These are phyloP conservation scores for Luehdorfia chinensis DNA, from an alignment of 1,140 invertebrate species.

Conservation along the genomic window DNA sequence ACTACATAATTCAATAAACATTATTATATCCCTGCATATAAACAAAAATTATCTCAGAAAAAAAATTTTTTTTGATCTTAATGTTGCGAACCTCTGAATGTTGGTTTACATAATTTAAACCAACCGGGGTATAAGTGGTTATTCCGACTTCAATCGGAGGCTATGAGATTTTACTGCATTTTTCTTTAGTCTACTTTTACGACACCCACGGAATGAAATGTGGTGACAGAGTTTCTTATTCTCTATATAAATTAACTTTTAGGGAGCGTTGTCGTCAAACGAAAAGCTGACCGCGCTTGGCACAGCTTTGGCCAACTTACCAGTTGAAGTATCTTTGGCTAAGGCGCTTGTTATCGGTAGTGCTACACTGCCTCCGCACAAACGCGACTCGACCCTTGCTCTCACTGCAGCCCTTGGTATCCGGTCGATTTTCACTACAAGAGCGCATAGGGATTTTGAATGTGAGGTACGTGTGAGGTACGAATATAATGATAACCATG, in stretches of 20 bases:
- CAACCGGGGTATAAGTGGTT: too few species aligned
- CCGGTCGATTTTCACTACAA: slow-evolving; percentile 94
- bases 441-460: slow-evolving; percentile 90
- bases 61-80: too few species aligned
- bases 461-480: slow-evolving; percentile 82
- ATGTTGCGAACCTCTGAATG: too few species aligned
- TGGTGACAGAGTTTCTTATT: too few species aligned
- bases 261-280: slow-evolving; percentile 90
- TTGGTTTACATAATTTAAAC: too few species aligned
- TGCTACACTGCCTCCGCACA: slow-evolving; percentile 83
- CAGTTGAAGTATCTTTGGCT: slow-evolving; percentile 96
- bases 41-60: too few species aligned
- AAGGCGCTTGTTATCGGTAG: slow-evolving; percentile 97
- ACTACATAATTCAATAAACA: too few species aligned
- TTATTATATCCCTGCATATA: too few species aligned
- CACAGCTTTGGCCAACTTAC: slow-evolving; percentile 90
- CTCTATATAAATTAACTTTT: slow-evolving; percentile 28
- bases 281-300: slow-evolving; percentile 95
- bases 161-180: too few species aligned
- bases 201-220: too few species aligned
- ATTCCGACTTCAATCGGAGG: too few species aligned
- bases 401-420: slow-evolving; percentile 95
- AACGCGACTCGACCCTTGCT: slow-evolving; percentile 91
- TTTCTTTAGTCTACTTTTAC: too few species aligned
- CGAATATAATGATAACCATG: slow-evolving; percentile 14